These are phyloP conservation scores for Oophaga sylvatica DNA, from an alignment of 2,797 vertebrate genomes.

Conservation along the genomic window DNA sequence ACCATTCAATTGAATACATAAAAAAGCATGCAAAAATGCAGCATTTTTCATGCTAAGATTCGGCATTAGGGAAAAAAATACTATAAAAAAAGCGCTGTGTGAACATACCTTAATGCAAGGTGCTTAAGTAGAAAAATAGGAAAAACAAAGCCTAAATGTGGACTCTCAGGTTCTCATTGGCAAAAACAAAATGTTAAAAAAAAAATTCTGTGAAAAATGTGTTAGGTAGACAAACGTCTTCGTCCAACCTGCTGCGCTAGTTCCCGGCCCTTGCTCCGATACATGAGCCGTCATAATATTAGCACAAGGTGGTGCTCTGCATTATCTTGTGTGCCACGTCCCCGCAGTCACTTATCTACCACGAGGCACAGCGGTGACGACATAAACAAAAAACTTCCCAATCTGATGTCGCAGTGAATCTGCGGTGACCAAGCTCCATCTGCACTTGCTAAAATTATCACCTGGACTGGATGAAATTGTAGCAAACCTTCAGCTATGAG, in stretches of 20 bases:
- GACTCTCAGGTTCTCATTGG: neutral
- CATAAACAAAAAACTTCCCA: neutral
- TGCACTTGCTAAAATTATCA: neutral
- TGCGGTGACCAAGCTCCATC: neutral
- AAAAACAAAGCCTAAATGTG: too few relatives aligned
- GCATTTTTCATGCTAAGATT: too few relatives aligned
- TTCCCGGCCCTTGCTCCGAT: neutral
- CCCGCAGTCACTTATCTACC: neutral
- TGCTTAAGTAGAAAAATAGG: too few relatives aligned
- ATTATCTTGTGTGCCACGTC: slow-evolving; percentile 10
- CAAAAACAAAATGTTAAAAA: neutral
- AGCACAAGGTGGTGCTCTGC: slow-evolving; percentile 13
- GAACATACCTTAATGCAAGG: too few relatives aligned
- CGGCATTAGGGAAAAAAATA: too few relatives aligned
- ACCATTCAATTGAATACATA: too few relatives aligned
- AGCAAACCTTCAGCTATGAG: neutral
- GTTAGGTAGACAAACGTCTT: neutral
- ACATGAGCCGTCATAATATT: slow-evolving; percentile 11
- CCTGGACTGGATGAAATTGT: neutral
- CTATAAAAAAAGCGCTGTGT: too few relatives aligned
- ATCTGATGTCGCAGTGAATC: neutral
- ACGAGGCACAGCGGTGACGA: neutral
- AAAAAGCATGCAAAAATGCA: too few relatives aligned
- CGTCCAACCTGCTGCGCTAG: neutral
- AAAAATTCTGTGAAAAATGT: neutral